Evolutionary conservation across 2,113 vertebrate species (phyloP).

Genomic region (Sylvietta virens): DNA sequence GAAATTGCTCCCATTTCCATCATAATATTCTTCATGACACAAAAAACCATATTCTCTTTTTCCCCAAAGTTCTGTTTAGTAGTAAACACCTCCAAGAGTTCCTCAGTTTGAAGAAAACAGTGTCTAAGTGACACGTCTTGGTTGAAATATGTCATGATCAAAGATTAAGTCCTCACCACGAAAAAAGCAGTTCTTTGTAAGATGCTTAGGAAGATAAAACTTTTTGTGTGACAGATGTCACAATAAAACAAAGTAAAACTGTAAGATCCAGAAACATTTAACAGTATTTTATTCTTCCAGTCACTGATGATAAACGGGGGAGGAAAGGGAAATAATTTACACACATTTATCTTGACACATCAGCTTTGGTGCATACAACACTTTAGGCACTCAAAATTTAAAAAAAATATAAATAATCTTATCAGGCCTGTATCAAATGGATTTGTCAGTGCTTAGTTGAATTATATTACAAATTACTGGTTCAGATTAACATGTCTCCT

Average conservation of each 20-base stretch:
- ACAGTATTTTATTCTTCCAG: not conserved
- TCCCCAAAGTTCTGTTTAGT: not conserved
- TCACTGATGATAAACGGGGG: not conserved
- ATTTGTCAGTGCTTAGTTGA: constrained; percentile 41
- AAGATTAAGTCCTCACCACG: constrained; percentile 8
- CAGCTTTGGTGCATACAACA: not conserved
- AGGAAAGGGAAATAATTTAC: constrained; percentile 35
- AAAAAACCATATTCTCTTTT: not conserved
- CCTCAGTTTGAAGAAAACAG: not conserved
- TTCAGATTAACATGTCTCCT: constrained; percentile 4
- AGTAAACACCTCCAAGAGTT: constrained; percentile 18
- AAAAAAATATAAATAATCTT: not conserved
- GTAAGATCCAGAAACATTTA: not conserved
- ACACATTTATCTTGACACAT: constrained; percentile 20
- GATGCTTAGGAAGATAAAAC: constrained; percentile 38
- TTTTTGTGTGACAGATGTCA: constrained; percentile 35
- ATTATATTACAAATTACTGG: constrained; percentile 23
- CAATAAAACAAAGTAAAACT: constrained; percentile 47
- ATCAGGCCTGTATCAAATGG: constrained; percentile 25
- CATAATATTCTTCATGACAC: not conserved
- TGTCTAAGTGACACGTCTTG: not conserved
- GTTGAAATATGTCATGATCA: constrained; percentile 27
- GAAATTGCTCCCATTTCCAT: constrained; percentile 10
- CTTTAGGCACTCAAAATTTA: not conserved
- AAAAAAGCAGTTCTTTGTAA: constrained; percentile 22